Evolutionary conservation across 2,888 invertebrate species (phyloP), one percentile per base, ranked within the genome.

Genomic region (Podabrus alpinus): DNA sequence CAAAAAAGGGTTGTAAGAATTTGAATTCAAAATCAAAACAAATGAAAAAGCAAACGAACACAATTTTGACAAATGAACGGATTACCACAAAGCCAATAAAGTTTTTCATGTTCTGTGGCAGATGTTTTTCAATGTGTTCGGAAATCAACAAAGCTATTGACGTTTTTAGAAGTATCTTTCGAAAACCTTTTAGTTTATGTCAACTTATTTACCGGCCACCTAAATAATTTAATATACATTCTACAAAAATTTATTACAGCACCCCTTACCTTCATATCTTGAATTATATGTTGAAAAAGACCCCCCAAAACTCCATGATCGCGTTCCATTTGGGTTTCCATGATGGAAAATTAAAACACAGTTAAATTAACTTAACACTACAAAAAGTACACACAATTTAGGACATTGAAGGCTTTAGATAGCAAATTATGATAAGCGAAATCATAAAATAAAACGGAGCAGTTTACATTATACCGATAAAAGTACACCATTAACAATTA

Each of bases 211-310:
- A 45, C n/a, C 45, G 7, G n/a, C n/a, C 11, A 29, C n/a, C 45
- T 13, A n/a, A 45, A 45, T 45, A 45, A 45, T 45, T n/a, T 7
- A 7, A 45, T n/a, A 45, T 13, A 11, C 4, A 11, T 45, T n/a
- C 45, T 3, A n/a, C 11, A 45, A n/a, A 45, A n/a, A 7, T 45
- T 45, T 45, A 45, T 62, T 7, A 13, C 61, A 59, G 59, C 59
- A 62, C 71, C 66, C 88, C 92, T 90, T 91, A 97, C 98, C 95
- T 98, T 98, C 95, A 98, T 95, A 88, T 98, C 98, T 85, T 94
- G 94, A 84, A 98, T 94, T 83, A 98, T 96, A 88, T 96, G 96
- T 88, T 97, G 97, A 88, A 98, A 98, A 82, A 98, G 91, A 86
- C 95, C 95, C 88, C 97, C 97, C 85, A 97, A 90, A 82, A 95